phyloP scores from a whole-genome alignment of 2,888 invertebrate species.

The Heteromurus nitidus region DNA sequence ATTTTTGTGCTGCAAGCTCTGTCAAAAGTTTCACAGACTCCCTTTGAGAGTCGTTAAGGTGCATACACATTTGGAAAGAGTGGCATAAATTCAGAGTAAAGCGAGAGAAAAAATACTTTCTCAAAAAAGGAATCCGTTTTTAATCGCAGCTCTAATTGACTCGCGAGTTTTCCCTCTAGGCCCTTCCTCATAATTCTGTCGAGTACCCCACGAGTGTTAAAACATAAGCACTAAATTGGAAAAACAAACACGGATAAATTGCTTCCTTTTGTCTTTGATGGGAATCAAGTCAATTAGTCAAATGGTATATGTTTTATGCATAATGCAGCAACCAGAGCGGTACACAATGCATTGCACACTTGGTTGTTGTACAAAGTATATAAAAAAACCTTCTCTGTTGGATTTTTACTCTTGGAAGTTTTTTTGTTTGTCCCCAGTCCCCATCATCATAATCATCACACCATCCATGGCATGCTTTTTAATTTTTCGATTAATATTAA shows the following conservation, averaged over 20 bases:
- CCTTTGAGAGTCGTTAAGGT: too few species aligned
- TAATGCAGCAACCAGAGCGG: not conserved
- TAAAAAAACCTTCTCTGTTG: too few species aligned
- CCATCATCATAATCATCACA: not conserved
- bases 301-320: too few species aligned
- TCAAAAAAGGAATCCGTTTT: conserved; percentile 15
- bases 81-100: conserved; percentile 21
- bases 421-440: not conserved
- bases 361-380: too few species aligned
- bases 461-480: conserved; percentile 12
- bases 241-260: not conserved
- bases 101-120: conserved; percentile 9
- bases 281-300: conserved; percentile 7
- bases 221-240: not conserved
- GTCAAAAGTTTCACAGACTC: too few species aligned
- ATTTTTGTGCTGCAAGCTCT: too few species aligned
- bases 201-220: not conserved
- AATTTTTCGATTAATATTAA: conserved; percentile 18
- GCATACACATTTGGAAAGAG: conserved; percentile 17
- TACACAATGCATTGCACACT: too few species aligned
- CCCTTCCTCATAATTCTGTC: not conserved
- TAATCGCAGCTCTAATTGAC: conserved; percentile 36
- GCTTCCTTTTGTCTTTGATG: conserved; percentile 19
- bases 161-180: conserved; percentile 16
- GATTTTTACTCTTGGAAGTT: too few species aligned